Conservation (phyloP, 2,888 invertebrate species). For the Ligdia adustata region DNA sequence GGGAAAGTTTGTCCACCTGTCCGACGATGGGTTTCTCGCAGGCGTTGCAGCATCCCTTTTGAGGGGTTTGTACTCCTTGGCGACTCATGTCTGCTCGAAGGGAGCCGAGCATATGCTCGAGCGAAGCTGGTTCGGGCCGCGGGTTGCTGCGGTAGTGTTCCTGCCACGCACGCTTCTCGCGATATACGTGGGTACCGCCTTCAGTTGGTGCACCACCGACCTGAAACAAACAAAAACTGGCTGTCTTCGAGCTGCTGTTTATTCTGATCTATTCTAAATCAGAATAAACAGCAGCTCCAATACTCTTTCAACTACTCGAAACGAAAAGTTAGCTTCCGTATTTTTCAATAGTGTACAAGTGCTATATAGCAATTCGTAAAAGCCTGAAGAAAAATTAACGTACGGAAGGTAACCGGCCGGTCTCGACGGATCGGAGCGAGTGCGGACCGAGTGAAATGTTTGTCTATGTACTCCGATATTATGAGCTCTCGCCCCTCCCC, state of each 20-base stretch:
- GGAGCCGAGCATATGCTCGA: conserved; percentile 95
- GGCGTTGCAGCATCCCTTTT: conserved; percentile 99
- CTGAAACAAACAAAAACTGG: conserved; percentile 45
- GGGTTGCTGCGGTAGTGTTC: conserved; percentile 81
- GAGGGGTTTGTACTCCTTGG: conserved; percentile 99
- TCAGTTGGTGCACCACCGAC: conserved; percentile 73
- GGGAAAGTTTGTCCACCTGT: conserved; percentile 87
- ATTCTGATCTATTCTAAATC: neutral
- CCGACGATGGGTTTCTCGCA: conserved; percentile 99
- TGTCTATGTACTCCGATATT: conserved; percentile 83
- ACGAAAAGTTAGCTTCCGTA: too few relatives aligned
- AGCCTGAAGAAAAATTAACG: conserved; percentile 52
- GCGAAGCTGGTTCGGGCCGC: conserved; percentile 82
- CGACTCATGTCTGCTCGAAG: conserved; percentile 98
- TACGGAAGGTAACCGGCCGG: conserved; percentile 69
- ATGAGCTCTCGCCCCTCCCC: conserved; percentile 79
- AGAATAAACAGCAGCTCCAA: neutral
- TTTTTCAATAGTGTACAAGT: neutral
- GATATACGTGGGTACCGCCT: conserved; percentile 85
- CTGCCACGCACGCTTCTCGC: conserved; percentile 83
- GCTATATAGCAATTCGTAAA: neutral
- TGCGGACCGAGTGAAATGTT: conserved; percentile 79
- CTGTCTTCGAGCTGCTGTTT: conserved; percentile 6
- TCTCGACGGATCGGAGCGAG: conserved; percentile 70
- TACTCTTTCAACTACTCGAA: too few relatives aligned